phyloP scores from a whole-genome alignment of 37 sponge, comb jelly and placozoan genomes.

The Halisarca cf. caerulea region DNA sequence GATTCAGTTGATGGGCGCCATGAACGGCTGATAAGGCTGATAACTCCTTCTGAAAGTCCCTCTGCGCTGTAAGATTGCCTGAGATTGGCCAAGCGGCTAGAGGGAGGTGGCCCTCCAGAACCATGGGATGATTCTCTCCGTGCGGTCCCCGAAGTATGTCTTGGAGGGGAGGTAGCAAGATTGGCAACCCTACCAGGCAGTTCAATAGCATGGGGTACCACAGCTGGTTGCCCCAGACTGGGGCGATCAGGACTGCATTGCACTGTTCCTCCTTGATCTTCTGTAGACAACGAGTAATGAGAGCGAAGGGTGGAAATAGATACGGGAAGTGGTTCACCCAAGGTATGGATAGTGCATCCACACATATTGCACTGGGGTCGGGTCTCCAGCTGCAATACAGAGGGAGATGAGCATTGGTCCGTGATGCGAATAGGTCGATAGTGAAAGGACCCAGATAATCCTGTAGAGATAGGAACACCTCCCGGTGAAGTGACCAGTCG shows the following conservation, averaged over 20 bases:
- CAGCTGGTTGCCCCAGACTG: conserved; percentile 29
- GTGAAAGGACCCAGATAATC: too few relatives aligned
- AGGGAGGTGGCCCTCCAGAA: conserved; percentile 16
- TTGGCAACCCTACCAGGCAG: neutral
- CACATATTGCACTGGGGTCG: conserved; percentile 4
- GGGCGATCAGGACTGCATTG: neutral
- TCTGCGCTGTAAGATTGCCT: neutral
- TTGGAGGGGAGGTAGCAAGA: conserved; percentile 13
- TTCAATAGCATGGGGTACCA: conserved; percentile 29
- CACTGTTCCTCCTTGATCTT: neutral
- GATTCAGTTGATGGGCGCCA: conserved; percentile 38
- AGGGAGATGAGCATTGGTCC: conserved; percentile 13
- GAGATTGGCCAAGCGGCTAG: conserved; percentile 42
- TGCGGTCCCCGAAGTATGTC: neutral
- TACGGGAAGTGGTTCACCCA: conserved; percentile 11
- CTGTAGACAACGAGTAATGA: neutral
- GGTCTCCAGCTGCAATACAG: conserved; percentile 31
- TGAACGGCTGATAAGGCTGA: conserved; percentile 13
- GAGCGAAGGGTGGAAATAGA: conserved; percentile 33
- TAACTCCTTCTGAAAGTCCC: too few relatives aligned
- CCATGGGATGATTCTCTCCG: conserved; percentile 27
- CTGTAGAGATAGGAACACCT: too few relatives aligned
- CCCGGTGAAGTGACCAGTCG: too few relatives aligned
- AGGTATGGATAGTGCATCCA: conserved; percentile 2
- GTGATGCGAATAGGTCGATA: too few relatives aligned